These are phyloP conservation scores for Caenorhabditis sp. DNA, from an alignment of 2,888 invertebrate species.

Conservation along the genomic window DNA sequence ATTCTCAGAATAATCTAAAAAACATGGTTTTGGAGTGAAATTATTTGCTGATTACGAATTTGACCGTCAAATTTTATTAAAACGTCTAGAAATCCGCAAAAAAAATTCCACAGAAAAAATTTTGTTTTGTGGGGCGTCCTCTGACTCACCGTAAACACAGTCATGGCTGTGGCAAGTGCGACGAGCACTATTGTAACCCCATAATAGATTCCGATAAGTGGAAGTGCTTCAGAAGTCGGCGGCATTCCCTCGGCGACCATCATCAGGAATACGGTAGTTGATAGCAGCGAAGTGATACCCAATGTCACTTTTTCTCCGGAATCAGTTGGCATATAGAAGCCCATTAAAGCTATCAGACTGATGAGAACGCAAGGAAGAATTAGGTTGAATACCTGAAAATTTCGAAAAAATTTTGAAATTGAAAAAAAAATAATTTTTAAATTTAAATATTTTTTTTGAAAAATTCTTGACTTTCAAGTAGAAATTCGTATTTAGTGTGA, in stretches of 20 bases:
- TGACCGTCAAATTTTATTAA: too few relatives aligned
- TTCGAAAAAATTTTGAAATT: too few relatives aligned
- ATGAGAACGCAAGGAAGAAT: constrained; percentile 91
- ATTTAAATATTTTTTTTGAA: too few relatives aligned
- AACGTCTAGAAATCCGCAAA: too few relatives aligned
- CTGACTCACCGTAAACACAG: constrained; percentile 88
- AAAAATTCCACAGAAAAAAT: too few relatives aligned
- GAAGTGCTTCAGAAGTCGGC: constrained; percentile 90
- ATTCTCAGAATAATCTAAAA: neutral
- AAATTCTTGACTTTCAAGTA: too few relatives aligned
- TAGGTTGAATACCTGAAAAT: constrained; percentile 88
- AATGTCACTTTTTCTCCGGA: constrained; percentile 92
- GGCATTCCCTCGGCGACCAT: constrained; percentile 91
- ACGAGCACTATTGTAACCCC: constrained; percentile 86
- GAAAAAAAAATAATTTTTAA: too few relatives aligned
- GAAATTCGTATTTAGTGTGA: neutral
- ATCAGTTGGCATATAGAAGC: constrained; percentile 92
- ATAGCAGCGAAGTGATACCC: constrained; percentile 90
- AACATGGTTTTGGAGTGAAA: neutral
- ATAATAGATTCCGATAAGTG: constrained; percentile 88
- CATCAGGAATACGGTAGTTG: constrained; percentile 93
- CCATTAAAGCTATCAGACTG: constrained; percentile 91
- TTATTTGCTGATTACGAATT: neutral
- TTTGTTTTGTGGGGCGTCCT: neutral
- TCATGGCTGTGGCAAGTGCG: constrained; percentile 85